phyloP scores from a whole-genome alignment of 2,797 vertebrate species.

The Spheniscus humboldti region DNA sequence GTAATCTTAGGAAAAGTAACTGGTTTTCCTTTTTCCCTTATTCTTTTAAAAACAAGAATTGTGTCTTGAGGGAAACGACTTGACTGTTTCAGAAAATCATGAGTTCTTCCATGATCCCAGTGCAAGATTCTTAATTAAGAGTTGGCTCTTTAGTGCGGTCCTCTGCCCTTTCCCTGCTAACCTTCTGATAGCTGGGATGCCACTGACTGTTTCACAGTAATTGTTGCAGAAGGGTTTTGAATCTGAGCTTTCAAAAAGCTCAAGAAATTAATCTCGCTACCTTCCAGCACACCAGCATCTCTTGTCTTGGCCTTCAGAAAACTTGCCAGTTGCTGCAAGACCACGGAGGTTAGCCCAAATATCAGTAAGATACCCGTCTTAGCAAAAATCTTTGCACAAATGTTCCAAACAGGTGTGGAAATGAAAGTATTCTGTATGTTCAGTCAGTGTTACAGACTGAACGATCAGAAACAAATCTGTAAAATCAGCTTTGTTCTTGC shows the following conservation, averaged over 20 bases:
- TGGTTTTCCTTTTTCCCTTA: neutral
- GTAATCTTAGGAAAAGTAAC: neutral
- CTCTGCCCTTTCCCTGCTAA: neutral
- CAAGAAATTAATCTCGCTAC: fast-evolving
- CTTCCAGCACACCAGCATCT: neutral
- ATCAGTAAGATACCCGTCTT: neutral
- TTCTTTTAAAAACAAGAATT: neutral
- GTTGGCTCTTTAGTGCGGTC: neutral
- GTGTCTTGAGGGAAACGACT: neutral
- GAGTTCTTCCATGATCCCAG: neutral
- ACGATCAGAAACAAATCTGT: neutral
- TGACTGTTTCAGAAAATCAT: fast-evolving
- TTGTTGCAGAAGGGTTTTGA: neutral
- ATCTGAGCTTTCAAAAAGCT: neutral
- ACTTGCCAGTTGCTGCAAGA: neutral
- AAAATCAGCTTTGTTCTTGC: neutral
- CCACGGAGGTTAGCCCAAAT: neutral
- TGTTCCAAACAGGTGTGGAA: neutral
- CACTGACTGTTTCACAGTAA: neutral
- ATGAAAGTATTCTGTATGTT: neutral
- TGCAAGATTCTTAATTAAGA: neutral
- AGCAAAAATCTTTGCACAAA: neutral
- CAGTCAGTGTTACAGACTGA: neutral
- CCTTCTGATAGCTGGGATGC: neutral
- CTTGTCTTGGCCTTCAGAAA: neutral